phyloP scores from a whole-genome alignment of 2,113 vertebrate genomes.

The Peromyscus maniculatus region DNA sequence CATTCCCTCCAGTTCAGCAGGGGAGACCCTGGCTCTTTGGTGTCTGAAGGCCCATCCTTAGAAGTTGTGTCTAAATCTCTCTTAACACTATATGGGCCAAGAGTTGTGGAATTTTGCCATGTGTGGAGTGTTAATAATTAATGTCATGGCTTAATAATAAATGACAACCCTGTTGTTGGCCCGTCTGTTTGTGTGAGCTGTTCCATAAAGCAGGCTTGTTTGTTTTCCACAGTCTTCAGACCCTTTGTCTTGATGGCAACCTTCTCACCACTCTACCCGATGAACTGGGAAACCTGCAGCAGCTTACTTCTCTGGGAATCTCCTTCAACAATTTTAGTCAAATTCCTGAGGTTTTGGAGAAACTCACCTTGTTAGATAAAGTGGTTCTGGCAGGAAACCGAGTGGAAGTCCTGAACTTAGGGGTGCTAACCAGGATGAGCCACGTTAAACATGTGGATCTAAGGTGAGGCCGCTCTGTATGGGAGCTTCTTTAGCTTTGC shows the following conservation, averaged over 20 bases:
- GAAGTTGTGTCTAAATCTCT: background rate
- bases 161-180: background rate
- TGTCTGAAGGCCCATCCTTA: background rate
- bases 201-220: conserved; percentile 52
- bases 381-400: conserved; percentile 95
- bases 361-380: conserved; percentile 91
- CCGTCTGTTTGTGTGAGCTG: background rate
- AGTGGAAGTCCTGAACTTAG: conserved; percentile 91
- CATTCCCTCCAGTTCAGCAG: background rate
- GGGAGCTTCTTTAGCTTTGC: background rate
- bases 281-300: conserved; percentile 92
- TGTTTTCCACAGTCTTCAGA: conserved; percentile 92
- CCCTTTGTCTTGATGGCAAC: conserved; percentile 96
- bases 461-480: conserved; percentile 87
- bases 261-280: conserved; percentile 92
- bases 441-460: conserved; percentile 95
- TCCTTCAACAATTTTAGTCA: conserved; percentile 95
- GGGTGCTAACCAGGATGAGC: conserved; percentile 89
- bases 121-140: conserved; percentile 43
- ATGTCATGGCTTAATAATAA: background rate
- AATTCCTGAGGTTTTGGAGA: conserved; percentile 93
- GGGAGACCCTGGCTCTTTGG: background rate
- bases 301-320: conserved; percentile 94
- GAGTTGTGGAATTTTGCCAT: background rate
- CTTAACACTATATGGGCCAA: background rate